These are phyloP conservation scores for Pomacea canaliculata DNA, from an alignment of 2,888 invertebrate genomes.

Conservation along the genomic window DNA sequence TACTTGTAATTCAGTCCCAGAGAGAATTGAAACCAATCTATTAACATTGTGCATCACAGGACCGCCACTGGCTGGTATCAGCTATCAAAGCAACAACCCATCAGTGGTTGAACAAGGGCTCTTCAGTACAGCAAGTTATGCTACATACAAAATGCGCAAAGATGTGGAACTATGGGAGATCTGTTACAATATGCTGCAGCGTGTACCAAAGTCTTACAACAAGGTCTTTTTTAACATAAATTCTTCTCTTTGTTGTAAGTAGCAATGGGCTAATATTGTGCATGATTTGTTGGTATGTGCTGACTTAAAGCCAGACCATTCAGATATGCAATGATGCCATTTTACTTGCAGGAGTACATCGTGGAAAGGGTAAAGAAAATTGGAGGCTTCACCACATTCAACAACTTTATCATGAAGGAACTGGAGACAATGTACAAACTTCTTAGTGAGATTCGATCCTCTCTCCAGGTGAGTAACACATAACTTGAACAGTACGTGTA, in stretches of 20 bases:
- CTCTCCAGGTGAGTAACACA: slow-evolving; percentile 55
- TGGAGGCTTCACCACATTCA: slow-evolving; percentile 65
- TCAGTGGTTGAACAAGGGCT: slow-evolving; percentile 60
- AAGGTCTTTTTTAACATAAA: slow-evolving; percentile 47
- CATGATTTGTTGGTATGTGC: too few relatives aligned
- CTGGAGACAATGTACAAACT: slow-evolving; percentile 64
- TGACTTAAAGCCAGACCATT: too few relatives aligned
- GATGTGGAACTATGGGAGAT: slow-evolving; percentile 68
- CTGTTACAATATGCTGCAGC: slow-evolving; percentile 63
- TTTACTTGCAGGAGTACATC: slow-evolving; percentile 61
- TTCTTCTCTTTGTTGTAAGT: too few relatives aligned
- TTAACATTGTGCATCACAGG: slow-evolving; percentile 40
- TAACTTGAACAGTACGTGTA: not conserved
- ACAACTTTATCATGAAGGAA: slow-evolving; percentile 67
- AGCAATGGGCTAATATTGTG: too few relatives aligned
- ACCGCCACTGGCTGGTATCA: slow-evolving; percentile 61
- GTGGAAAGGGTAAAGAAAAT: slow-evolving; percentile 66
- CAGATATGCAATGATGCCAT: not conserved
- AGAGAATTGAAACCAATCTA: too few relatives aligned
- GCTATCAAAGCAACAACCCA: slow-evolving; percentile 62
- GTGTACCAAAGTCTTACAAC: slow-evolving; percentile 66
- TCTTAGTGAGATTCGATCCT: slow-evolving; percentile 62
- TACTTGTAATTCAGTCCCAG: too few relatives aligned
- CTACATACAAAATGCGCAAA: slow-evolving; percentile 63
- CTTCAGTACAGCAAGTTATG: slow-evolving; percentile 65